These are phyloP conservation scores for Gallirallus australis DNA, from an alignment of 2,797 vertebrate genomes.

Conservation along the genomic window DNA sequence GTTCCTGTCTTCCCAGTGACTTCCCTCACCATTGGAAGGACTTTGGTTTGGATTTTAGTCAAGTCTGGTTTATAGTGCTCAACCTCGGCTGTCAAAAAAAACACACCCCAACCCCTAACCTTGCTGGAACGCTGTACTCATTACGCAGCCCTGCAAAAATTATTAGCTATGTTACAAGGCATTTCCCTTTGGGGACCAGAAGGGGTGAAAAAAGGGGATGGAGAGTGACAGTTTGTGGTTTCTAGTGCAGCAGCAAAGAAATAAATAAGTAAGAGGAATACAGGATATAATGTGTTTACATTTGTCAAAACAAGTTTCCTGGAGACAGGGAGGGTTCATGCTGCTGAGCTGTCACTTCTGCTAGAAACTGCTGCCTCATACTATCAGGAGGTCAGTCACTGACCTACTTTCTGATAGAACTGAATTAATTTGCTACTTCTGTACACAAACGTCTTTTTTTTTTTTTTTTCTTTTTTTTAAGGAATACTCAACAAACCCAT, in stretches of 20 bases:
- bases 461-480: neutral
- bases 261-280: slow-evolving; percentile 69
- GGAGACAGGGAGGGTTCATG: slow-evolving; percentile 73
- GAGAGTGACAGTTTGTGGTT: slow-evolving; percentile 71
- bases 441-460: slow-evolving; percentile 23
- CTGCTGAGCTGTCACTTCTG: slow-evolving; percentile 70
- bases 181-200: slow-evolving; percentile 68
- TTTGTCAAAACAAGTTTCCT: slow-evolving; percentile 84
- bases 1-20: slow-evolving; percentile 8
- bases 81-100: slow-evolving; percentile 12
- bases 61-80: slow-evolving; percentile 51
- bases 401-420: slow-evolving; percentile 83
- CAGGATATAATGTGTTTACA: slow-evolving; percentile 86
- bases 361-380: slow-evolving; percentile 87
- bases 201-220: slow-evolving; percentile 64
- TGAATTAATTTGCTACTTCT: slow-evolving; percentile 70
- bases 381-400: slow-evolving; percentile 78
- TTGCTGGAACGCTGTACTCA: slow-evolving; percentile 21
- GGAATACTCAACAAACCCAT: slow-evolving; percentile 28
- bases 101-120: neutral
- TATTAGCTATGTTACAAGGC: slow-evolving; percentile 58
- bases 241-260: slow-evolving; percentile 55
- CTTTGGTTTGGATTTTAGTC: slow-evolving; percentile 63
- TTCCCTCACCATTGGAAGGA: slow-evolving; percentile 13
- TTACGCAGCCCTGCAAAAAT: slow-evolving; percentile 48